phyloP scores from a whole-genome alignment of 1,140 invertebrate species.

The Lepidurus packardi region DNA sequence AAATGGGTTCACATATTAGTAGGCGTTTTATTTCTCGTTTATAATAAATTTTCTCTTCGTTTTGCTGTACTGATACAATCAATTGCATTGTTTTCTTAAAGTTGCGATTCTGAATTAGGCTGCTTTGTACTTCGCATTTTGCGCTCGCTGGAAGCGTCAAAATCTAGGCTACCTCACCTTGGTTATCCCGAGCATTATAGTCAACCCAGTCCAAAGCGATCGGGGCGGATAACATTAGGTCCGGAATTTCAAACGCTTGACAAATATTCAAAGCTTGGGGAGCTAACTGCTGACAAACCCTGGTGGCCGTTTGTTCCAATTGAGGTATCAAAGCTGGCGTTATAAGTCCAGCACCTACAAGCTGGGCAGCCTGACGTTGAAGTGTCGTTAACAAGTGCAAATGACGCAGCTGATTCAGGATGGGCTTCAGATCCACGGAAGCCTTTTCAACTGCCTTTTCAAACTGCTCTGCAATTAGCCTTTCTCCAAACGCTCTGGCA shows the following conservation, averaged over 20 bases:
- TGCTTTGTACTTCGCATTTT: neutral
- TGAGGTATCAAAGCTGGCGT: constrained; percentile 30
- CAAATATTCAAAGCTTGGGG: constrained; percentile 39
- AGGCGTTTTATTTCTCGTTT: too few relatives aligned
- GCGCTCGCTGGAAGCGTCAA: neutral
- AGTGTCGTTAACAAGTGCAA: constrained; percentile 40
- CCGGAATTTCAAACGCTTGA: constrained; percentile 42
- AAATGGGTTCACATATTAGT: too few relatives aligned
- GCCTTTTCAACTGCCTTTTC: constrained; percentile 35
- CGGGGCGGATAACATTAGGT: constrained; percentile 42
- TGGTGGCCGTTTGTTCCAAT: constrained; percentile 31
- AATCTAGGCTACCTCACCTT: constrained; percentile 38
- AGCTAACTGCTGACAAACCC: constrained; percentile 39
- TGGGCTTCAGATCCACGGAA: constrained; percentile 35
- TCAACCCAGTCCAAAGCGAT: constrained; percentile 43
- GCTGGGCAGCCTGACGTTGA: constrained; percentile 38
- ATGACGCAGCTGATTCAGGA: constrained; percentile 39
- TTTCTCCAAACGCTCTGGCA: constrained; percentile 41
- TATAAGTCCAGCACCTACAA: constrained; percentile 38
- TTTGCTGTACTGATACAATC: too few relatives aligned
- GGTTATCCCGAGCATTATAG: constrained; percentile 42
- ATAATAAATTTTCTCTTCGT: too few relatives aligned
- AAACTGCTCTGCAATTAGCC: constrained; percentile 41
- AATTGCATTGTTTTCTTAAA: neutral
- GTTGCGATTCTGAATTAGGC: neutral